Evolutionary conservation across 2,888 invertebrate genomes (phyloP).

Genomic region (Himalopsyche anomala): DNA sequence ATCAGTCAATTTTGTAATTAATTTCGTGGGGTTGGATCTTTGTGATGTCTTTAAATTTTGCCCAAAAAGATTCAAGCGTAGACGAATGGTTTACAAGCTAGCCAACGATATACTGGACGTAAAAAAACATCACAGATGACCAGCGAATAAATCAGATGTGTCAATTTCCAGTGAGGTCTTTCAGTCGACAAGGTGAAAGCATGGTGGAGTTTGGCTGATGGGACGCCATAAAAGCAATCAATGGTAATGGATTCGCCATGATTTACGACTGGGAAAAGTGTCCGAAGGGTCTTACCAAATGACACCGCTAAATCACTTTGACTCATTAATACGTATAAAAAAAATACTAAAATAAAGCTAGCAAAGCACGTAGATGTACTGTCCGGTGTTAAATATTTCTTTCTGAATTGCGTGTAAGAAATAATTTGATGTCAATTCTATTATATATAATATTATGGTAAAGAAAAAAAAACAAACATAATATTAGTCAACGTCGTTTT

Average conservation of each 20-base stretch:
- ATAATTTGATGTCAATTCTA: neutral
- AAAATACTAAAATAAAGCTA: neutral
- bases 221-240: constrained; percentile 23
- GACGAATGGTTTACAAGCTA: too few species aligned
- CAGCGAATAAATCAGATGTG: constrained; percentile 10
- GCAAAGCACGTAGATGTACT: neutral
- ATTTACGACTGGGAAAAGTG: constrained; percentile 25
- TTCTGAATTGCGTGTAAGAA: neutral
- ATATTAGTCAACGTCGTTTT: too few species aligned
- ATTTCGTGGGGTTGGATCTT: too few species aligned
- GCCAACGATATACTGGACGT: too few species aligned
- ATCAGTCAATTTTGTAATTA: too few species aligned
- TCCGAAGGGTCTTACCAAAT: neutral
- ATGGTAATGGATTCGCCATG: constrained; percentile 23
- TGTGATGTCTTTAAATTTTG: too few species aligned
- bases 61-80: too few species aligned
- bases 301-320: constrained; percentile 23
- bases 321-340: constrained; percentile 25
- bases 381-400: neutral
- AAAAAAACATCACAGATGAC: neutral
- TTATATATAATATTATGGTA: neutral
- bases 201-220: constrained; percentile 14
- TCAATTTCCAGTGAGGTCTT: constrained; percentile 4
- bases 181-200: neutral
- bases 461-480: too few species aligned